Evolutionary conservation across 1,140 invertebrate species (phyloP).

Genomic region (Pectinophora gossypiella): DNA sequence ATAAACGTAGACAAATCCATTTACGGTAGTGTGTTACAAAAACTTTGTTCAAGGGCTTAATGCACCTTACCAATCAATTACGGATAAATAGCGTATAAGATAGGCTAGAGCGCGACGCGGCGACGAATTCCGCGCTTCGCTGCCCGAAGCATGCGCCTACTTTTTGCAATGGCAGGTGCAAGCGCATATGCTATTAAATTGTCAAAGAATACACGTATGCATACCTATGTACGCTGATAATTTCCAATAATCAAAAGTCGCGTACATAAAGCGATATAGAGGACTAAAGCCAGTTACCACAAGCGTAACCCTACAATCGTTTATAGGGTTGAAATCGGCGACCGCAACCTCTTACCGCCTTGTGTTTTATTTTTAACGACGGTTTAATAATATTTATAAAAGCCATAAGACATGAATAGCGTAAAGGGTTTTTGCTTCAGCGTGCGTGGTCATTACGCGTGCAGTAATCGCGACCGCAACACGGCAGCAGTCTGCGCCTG

Average conservation of each 20-base stretch:
- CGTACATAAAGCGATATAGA: conserved; percentile 14
- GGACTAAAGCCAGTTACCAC: no score
- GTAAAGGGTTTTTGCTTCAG: conserved; percentile 21
- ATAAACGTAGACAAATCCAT: conserved; percentile 21
- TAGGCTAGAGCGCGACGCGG: conserved; percentile 47
- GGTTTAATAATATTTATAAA: conserved; percentile 10
- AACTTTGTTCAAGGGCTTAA: conserved; percentile 33
- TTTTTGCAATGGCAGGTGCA: conserved; percentile 70
- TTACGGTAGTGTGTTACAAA: conserved; percentile 24
- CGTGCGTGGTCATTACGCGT: conserved; percentile 26
- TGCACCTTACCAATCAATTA: conserved; percentile 69
- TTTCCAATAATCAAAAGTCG: conserved; percentile 53
- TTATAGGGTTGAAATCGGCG: conserved; percentile 1
- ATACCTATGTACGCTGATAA: conserved; percentile 40
- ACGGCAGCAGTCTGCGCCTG: conserved; percentile 36
- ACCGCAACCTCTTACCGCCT: conserved; percentile 31
- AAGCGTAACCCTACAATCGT: conserved; percentile 5
- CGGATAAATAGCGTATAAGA: conserved; percentile 68
- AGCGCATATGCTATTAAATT: conserved; percentile 72
- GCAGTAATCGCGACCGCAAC: conserved; percentile 56
- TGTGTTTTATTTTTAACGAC: conserved; percentile 19
- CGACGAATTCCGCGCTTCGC: conserved; percentile 67
- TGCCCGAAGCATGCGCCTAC: conserved; percentile 65
- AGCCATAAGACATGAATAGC: conserved; percentile 25
- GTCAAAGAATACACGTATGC: conserved; percentile 60